A percentile compares a stretch with the other conserved stretches of the same genome.
phyloP scores from a whole-genome alignment of 2,888 invertebrate species.

The Mantis religiosa region DNA sequence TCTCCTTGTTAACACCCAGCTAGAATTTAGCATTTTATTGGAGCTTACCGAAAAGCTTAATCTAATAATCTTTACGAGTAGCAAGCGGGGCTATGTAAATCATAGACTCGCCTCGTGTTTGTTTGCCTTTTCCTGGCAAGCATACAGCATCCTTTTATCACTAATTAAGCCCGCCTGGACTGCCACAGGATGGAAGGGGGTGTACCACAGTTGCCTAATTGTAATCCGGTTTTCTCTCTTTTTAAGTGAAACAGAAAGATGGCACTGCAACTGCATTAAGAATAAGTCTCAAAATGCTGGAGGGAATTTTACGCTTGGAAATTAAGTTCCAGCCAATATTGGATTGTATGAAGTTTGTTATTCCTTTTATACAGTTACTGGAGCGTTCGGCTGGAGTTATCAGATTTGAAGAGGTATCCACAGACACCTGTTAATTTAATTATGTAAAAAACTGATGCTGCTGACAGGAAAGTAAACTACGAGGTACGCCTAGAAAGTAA shows the following conservation, averaged over 20 bases:
- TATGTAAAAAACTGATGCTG: no score
- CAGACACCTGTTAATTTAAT: no score
- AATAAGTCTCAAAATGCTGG: neutral
- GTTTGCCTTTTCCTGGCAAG: conserved; percentile 3
- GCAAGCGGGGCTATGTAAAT: neutral
- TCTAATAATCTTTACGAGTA: neutral
- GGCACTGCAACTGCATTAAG: neutral
- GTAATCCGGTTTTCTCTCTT: neutral
- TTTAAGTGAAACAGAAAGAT: neutral
- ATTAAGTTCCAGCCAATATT: neutral
- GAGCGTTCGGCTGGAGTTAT: no score
- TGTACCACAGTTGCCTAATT: neutral
- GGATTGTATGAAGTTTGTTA: neutral
- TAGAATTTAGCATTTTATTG: conserved; percentile 6
- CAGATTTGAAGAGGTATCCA: no score
- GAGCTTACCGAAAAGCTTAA: conserved; percentile 3
- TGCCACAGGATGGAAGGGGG: neutral
- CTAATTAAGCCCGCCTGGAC: neutral
- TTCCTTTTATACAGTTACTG: no score
- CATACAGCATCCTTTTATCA: neutral
- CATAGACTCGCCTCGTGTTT: conserved; percentile 5
- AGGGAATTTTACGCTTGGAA: neutral
- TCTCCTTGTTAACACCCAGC: neutral
- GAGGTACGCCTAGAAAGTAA: no score
- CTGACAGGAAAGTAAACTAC: no score